These are phyloP conservation scores for Microplitis mediator DNA, from an alignment of 1,140 invertebrate genomes.

Conservation along the genomic window DNA sequence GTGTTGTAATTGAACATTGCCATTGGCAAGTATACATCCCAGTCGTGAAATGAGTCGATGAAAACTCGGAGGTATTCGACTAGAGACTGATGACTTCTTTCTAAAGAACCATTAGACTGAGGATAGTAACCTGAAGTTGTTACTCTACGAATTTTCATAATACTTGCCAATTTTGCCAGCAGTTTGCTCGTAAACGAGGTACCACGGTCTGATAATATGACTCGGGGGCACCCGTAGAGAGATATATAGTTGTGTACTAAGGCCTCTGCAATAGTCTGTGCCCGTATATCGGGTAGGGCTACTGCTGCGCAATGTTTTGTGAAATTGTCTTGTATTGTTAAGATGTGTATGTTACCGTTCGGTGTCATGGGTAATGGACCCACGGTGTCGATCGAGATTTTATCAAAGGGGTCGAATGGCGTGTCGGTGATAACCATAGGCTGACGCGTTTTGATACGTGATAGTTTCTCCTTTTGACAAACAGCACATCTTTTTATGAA, in stretches of 20 bases:
- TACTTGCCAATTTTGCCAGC: slow-evolving; percentile 35
- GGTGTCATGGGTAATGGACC: slow-evolving; percentile 5
- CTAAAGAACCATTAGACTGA: slow-evolving; percentile 12
- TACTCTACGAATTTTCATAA: slow-evolving; percentile 26
- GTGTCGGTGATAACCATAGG: slow-evolving; percentile 18
- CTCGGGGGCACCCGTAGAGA: slow-evolving; percentile 38
- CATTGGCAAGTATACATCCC: slow-evolving; percentile 6
- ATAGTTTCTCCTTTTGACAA: not conserved
- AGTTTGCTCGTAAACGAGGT: slow-evolving; percentile 34
- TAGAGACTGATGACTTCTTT: slow-evolving; percentile 4
- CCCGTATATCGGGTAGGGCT: slow-evolving; percentile 33
- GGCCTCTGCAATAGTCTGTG: slow-evolving; percentile 35
- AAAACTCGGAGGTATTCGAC: not conserved
- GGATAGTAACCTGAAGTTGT: slow-evolving; percentile 20
- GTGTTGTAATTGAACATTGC: slow-evolving; percentile 14
- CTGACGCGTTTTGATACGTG: not conserved
- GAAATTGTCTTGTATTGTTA: slow-evolving; percentile 44
- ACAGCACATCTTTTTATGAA: not conserved
- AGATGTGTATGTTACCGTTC: not conserved
- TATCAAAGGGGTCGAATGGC: slow-evolving; percentile 27
- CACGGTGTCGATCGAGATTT: slow-evolving; percentile 17
- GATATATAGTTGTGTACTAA: slow-evolving; percentile 23
- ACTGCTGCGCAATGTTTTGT: slow-evolving; percentile 38
- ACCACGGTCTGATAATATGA: slow-evolving; percentile 42
- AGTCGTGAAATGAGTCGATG: not conserved